phyloP scores from a whole-genome alignment of 2,888 invertebrate genomes.

The Athripsodes cinereus region DNA sequence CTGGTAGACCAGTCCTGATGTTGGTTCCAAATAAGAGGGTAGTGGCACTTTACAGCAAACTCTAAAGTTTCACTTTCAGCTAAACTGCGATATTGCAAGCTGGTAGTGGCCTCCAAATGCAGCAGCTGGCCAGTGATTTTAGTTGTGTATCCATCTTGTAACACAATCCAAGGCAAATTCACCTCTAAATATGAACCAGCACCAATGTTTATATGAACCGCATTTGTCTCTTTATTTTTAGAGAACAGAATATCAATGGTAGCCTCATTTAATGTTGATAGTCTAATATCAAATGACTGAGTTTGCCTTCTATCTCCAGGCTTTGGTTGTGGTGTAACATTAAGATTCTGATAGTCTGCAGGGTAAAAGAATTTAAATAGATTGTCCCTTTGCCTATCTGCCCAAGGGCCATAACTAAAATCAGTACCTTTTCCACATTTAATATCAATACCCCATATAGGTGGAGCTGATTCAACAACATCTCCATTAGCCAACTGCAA shows the following conservation, averaged over 20 bases:
- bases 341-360: constrained; percentile 73
- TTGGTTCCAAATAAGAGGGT: constrained; percentile 93
- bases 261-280: constrained; percentile 87
- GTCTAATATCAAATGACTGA: constrained; percentile 86
- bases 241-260: constrained; percentile 95
- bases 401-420: constrained; percentile 99
- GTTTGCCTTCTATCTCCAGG: constrained; percentile 85
- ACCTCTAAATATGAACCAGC: constrained; percentile 95
- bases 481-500: constrained; percentile 89
- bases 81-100: constrained; percentile 86
- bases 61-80: constrained; percentile 93
- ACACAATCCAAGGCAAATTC: constrained; percentile 91
- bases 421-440: constrained; percentile 94
- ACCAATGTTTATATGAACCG: constrained; percentile 91
- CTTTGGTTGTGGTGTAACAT: constrained; percentile 72
- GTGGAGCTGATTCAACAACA: constrained; percentile 86
- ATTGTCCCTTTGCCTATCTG: constrained; percentile 92
- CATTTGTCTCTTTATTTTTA: constrained; percentile 91
- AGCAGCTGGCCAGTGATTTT: constrained; percentile 90
- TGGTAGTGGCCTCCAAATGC: constrained; percentile 92
- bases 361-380: constrained; percentile 96
- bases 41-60: constrained; percentile 82
- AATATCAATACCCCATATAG: constrained; percentile 93
- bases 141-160: constrained; percentile 81
- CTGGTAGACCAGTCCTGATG: constrained; percentile 92